A percentile compares a stretch with the other conserved stretches of the same genome.
These are phyloP conservation scores for Cotesia glomerata DNA, from an alignment of 1,140 invertebrate genomes.

Conservation along the genomic window DNA sequence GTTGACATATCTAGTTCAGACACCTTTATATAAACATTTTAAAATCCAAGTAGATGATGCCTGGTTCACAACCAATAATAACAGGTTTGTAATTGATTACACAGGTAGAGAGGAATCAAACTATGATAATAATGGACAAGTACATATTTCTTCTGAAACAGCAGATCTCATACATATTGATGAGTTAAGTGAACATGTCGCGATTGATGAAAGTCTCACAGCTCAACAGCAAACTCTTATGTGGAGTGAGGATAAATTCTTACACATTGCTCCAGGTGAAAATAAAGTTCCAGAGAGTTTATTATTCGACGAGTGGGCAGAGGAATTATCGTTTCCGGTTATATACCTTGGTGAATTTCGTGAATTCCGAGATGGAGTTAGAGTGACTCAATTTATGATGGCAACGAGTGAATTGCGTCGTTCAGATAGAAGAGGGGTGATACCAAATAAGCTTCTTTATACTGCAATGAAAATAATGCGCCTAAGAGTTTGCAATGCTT, in stretches of 20 bases:
- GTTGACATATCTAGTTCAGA: not conserved
- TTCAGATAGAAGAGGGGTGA: constrained; percentile 26
- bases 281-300: too few relatives aligned
- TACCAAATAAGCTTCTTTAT: constrained; percentile 22
- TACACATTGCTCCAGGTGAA: not conserved
- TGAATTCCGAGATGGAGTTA: constrained; percentile 38
- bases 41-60: not conserved
- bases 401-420: constrained; percentile 37
- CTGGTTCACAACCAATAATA: not conserved
- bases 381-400: constrained; percentile 32
- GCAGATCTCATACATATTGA: not conserved
- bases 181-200: constrained; percentile 1
- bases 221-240: constrained; percentile 4
- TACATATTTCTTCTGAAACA: too few relatives aligned
- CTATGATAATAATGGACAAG: too few relatives aligned
- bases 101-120: too few relatives aligned
- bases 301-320: too few relatives aligned
- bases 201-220: not conserved
- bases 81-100: too few relatives aligned
- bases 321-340: too few relatives aligned
- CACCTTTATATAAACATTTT: not conserved
- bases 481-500: constrained; percentile 24
- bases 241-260: not conserved
- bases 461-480: constrained; percentile 35
- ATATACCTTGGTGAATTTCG: too few relatives aligned